These are phyloP conservation scores for Drosophila pseudotalamancana DNA, from an alignment of 2,888 invertebrate genomes.

Conservation along the genomic window DNA sequence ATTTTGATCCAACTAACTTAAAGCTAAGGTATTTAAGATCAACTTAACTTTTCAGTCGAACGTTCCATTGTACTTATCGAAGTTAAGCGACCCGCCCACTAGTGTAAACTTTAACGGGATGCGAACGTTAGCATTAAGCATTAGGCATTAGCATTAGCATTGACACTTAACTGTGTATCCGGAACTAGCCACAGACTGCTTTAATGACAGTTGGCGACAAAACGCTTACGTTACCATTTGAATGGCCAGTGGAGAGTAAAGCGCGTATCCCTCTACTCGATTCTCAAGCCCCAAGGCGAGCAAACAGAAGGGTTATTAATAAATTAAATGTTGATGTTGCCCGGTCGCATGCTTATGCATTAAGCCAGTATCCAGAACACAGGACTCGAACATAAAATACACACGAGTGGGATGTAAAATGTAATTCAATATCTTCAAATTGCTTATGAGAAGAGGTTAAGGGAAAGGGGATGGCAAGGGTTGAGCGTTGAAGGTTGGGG, in stretches of 20 bases:
- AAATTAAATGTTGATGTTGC: slow-evolving; percentile 63
- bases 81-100: not conserved
- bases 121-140: slow-evolving; percentile 53
- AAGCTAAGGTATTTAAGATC: too few relatives aligned
- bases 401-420: slow-evolving; percentile 45
- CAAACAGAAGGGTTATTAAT: slow-evolving; percentile 71
- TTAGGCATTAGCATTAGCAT: slow-evolving; percentile 60
- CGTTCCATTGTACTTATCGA: not conserved
- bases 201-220: slow-evolving; percentile 60
- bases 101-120: slow-evolving; percentile 34
- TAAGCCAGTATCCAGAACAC: slow-evolving; percentile 1
- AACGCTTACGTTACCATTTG: slow-evolving; percentile 55
- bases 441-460: slow-evolving; percentile 40
- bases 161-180: slow-evolving; percentile 55
- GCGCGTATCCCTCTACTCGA: not conserved
- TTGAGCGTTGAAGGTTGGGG: slow-evolving; percentile 19
- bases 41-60: too few relatives aligned
- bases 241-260: slow-evolving; percentile 13
- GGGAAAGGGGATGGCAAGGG: not conserved
- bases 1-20: too few relatives aligned
- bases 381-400: slow-evolving; percentile 33
- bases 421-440: slow-evolving; percentile 69
- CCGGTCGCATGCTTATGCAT: slow-evolving; percentile 27
- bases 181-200: slow-evolving; percentile 65
- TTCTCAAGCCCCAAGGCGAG: not conserved